A percentile compares a stretch with the other conserved stretches of the same genome.
These are phyloP conservation scores for Gobio occitaniae DNA, from an alignment of 2,797 vertebrate species.

Conservation along the genomic window DNA sequence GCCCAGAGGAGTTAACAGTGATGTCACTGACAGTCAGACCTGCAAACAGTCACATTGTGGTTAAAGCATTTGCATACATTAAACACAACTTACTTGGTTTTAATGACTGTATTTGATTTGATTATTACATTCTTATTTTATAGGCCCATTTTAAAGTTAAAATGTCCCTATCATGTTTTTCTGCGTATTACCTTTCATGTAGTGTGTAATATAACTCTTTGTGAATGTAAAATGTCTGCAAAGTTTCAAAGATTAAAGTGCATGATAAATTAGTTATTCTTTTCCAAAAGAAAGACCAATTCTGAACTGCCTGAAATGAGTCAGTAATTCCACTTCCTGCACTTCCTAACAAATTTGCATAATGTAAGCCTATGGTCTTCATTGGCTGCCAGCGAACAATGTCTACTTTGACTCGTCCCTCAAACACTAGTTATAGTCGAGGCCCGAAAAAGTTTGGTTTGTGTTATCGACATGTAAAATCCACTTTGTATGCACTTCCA, in stretches of 20 bases:
- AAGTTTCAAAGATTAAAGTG: too few relatives aligned
- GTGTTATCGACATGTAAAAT: not conserved
- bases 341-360: too few relatives aligned
- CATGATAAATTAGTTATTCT: too few relatives aligned
- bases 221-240: not conserved
- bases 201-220: not conserved
- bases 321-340: too few relatives aligned
- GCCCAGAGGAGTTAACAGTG: slow-evolving; percentile 83
- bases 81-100: not conserved
- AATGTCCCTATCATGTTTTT: not conserved
- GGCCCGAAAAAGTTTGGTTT: not conserved
- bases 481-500: not conserved
- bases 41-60: slow-evolving; percentile 61
- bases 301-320: too few relatives aligned
- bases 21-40: slow-evolving; percentile 85
- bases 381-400: too few relatives aligned
- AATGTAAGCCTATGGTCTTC: too few relatives aligned
- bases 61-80: not conserved
- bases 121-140: not conserved
- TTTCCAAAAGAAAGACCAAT: too few relatives aligned
- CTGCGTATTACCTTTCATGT: not conserved
- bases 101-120: not conserved
- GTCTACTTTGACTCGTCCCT: too few relatives aligned
- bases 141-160: not conserved
- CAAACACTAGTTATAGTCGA: too few relatives aligned